Evolutionary conservation across 2,888 invertebrate genomes (phyloP).

Genomic region (Xestoiulus laeticollis): DNA sequence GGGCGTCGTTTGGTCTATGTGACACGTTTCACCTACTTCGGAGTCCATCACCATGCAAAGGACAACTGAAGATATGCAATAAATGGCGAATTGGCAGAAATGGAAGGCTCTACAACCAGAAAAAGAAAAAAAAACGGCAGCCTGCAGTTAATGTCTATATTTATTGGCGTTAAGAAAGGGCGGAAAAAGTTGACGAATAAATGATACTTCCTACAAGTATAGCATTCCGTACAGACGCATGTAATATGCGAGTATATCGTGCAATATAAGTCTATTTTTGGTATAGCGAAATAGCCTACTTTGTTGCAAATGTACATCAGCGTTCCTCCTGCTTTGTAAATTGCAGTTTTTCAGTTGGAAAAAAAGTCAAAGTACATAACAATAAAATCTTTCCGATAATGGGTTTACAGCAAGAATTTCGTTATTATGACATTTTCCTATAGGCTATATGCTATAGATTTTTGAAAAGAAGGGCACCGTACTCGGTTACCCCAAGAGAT

Average conservation of each 20-base stretch:
- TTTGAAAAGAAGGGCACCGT: not conserved
- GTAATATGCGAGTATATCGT: not conserved
- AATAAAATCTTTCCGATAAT: slow-evolving; percentile 37
- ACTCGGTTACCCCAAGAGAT: not conserved
- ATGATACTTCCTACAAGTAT: not conserved
- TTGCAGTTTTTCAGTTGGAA: slow-evolving; percentile 23
- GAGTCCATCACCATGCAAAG: slow-evolving; percentile 20
- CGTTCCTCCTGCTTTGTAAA: not conserved
- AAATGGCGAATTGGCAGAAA: not conserved
- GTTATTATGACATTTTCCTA: not conserved
- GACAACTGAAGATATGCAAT: slow-evolving; percentile 23
- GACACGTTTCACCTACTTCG: slow-evolving; percentile 29
- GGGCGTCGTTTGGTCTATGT: not conserved
- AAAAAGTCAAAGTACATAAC: slow-evolving; percentile 23
- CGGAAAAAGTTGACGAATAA: not conserved
- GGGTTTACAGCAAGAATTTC: not conserved
- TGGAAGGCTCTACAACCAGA: not conserved
- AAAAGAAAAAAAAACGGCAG: not conserved
- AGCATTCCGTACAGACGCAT: not conserved
- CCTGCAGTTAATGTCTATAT: slow-evolving; percentile 29
- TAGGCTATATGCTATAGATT: not conserved
- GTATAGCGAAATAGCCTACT: not conserved
- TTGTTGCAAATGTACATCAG: not conserved
- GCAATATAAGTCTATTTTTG: not conserved
- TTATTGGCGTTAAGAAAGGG: not conserved